phyloP scores from a whole-genome alignment of 1,140 invertebrate genomes.

The Teleopsis dalmanni region DNA sequence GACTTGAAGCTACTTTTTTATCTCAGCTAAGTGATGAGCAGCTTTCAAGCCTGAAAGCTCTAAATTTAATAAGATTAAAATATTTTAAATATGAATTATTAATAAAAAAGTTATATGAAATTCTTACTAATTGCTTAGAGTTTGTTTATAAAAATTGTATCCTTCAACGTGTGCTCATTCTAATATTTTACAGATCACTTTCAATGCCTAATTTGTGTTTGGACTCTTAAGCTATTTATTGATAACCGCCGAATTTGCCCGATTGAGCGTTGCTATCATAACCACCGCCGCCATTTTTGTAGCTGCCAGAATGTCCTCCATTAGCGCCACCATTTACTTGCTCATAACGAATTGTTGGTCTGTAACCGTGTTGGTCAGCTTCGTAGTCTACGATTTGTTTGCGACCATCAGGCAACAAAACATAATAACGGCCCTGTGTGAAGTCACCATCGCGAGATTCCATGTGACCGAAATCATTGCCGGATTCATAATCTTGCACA shows the following conservation, averaged over 20 bases:
- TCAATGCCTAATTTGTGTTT: background rate
- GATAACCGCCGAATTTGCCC: constrained; percentile 37
- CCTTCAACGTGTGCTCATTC: too few species aligned
- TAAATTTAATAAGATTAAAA: too few species aligned
- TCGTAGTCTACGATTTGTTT: constrained; percentile 72
- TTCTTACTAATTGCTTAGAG: too few species aligned
- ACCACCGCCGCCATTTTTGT: constrained; percentile 40
- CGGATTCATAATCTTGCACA: constrained; percentile 60
- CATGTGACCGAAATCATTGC: constrained; percentile 65
- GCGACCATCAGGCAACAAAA: constrained; percentile 67
- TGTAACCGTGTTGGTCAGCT: constrained; percentile 67
- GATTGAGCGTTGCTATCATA: constrained; percentile 36
- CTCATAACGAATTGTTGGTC: constrained; percentile 66
- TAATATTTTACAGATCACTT: too few species aligned
- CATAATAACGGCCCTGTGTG: constrained; percentile 62
- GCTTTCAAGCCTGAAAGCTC: too few species aligned
- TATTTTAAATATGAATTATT: too few species aligned
- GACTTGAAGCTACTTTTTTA: too few species aligned
- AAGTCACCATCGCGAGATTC: constrained; percentile 60
- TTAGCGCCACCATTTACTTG: constrained; percentile 49
- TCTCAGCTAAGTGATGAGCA: too few species aligned
- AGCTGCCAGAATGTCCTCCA: constrained; percentile 42
- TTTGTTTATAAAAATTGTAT: too few species aligned
- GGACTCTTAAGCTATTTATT: constrained; percentile 12
- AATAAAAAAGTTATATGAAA: too few species aligned